A percentile compares a stretch with the other conserved stretches of the same genome.
Evolutionary conservation across 2,113 vertebrate genomes (phyloP).

Genomic region (Sapayoa aenigma): DNA sequence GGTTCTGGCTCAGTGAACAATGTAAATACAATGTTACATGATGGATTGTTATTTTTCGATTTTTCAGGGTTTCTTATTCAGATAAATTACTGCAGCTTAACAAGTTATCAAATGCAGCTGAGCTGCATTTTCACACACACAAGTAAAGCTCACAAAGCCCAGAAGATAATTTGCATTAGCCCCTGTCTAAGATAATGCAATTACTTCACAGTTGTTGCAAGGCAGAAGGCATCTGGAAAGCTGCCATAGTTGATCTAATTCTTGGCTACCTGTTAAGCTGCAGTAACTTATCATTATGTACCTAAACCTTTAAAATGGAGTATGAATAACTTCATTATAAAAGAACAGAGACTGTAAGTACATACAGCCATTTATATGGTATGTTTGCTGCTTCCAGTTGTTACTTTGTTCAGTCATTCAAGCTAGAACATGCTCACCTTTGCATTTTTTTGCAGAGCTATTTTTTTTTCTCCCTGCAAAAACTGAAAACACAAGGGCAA

Average conservation of each 20-base stretch:
- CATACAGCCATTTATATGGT: neutral
- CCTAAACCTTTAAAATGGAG: neutral
- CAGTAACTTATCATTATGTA: slow-evolving; percentile 6
- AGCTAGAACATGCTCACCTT: neutral
- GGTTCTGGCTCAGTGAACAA: neutral
- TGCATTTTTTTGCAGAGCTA: neutral
- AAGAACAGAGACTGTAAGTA: neutral
- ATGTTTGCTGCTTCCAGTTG: neutral
- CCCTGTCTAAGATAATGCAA: neutral
- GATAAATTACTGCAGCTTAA: slow-evolving; percentile 52
- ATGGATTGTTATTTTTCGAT: neutral
- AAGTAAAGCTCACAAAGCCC: neutral
- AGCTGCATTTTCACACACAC: neutral
- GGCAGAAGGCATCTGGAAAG: neutral
- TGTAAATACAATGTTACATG: neutral
- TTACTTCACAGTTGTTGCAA: neutral
- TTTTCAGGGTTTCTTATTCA: neutral
- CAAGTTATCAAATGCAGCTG: neutral
- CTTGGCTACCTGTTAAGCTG: slow-evolving; percentile 47
- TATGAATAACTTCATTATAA: neutral
- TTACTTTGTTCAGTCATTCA: neutral
- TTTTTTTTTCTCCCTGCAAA: neutral
- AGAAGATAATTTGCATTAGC: neutral
- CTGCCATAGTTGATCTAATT: neutral
- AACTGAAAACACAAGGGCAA: slow-evolving; percentile 6